Percentiles rank a stretch among this genome's conserved stretches.
These are phyloP conservation scores for Macrotrachela quadricornifera DNA, from an alignment of 1,140 invertebrate genomes.

Conservation along the genomic window DNA sequence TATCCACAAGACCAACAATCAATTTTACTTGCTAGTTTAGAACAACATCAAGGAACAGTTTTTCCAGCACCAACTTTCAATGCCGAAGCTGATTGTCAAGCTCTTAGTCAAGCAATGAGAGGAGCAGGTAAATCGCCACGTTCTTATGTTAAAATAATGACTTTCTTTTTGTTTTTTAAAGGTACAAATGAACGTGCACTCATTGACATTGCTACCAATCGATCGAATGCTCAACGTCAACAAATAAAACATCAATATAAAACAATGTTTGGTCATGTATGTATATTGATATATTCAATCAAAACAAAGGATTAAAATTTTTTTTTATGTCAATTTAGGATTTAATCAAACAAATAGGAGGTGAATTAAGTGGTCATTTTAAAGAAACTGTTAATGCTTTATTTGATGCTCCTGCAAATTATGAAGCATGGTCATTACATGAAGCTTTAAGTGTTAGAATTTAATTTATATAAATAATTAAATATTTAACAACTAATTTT, in stretches of 20 bases:
- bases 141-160: too few relatives aligned
- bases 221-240: not conserved
- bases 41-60: too few relatives aligned
- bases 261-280: not conserved
- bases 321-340: not conserved
- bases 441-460: not conserved
- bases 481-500: not conserved
- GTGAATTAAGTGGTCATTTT: constrained; percentile 1
- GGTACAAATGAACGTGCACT: constrained; percentile 2
- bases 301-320: not conserved
- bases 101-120: too few relatives aligned
- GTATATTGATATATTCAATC: not conserved
- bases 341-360: not conserved
- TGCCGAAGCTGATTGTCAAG: too few relatives aligned
- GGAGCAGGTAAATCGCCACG: too few relatives aligned
- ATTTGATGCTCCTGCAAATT: not conserved
- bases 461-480: not conserved
- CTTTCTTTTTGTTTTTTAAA: not conserved
- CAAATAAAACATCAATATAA: not conserved
- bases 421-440: constrained; percentile 1
- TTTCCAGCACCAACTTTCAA: too few relatives aligned
- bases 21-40: too few relatives aligned
- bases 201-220: not conserved
- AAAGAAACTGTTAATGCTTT: not conserved
- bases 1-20: too few relatives aligned